phyloP scores from a whole-genome alignment of 1,140 invertebrate species.

The Ericerus pela region DNA sequence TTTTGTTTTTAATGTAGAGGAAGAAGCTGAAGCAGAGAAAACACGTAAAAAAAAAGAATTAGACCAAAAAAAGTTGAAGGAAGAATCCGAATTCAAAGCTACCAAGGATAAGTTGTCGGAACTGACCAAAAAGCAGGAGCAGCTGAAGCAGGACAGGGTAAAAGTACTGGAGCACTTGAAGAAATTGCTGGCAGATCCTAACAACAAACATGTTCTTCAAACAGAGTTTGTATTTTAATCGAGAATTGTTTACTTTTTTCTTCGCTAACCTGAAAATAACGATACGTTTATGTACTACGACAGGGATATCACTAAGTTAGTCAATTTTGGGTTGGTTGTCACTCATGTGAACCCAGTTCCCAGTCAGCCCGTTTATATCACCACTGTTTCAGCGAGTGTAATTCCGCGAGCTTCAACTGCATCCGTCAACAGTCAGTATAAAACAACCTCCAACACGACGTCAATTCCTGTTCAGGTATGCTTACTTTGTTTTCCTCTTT shows the following conservation, averaged over 20 bases:
- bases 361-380: not conserved
- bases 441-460: not conserved
- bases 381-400: not conserved
- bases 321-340: not conserved
- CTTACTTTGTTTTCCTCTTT: not conserved
- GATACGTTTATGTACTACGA: no score
- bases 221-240: not conserved
- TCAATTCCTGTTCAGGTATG: not conserved
- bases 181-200: not conserved
- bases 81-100: constrained; percentile 6
- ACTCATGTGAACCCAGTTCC: not conserved
- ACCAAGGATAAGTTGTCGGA: not conserved
- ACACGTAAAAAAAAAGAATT: not conserved
- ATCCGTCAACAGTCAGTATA: not conserved
- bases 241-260: no score
- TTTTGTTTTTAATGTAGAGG: not conserved
- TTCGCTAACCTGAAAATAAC: no score
- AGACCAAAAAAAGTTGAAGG: not conserved
- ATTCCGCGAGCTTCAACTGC: not conserved
- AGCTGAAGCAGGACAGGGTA: not conserved
- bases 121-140: not conserved
- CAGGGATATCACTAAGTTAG: not conserved
- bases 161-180: constrained; percentile 3
- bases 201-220: not conserved
- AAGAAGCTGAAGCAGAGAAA: constrained; percentile 3